phyloP scores from a whole-genome alignment of 2,113 vertebrate species.

The Lophura nycthemera region DNA sequence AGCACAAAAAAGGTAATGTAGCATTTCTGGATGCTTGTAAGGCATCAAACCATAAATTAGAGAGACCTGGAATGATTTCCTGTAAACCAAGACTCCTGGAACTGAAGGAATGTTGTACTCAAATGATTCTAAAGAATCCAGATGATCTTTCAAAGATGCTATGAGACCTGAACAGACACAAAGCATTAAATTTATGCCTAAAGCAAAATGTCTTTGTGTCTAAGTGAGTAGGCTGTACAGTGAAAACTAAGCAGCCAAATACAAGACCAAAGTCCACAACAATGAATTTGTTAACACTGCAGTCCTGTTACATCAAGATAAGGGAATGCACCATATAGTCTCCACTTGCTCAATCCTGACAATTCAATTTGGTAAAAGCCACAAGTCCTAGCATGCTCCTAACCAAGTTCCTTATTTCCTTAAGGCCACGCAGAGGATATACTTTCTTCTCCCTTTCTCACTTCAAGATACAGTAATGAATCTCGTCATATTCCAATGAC shows the following conservation, averaged over 20 bases:
- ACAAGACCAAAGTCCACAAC: background rate
- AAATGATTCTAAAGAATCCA: background rate
- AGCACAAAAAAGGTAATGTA: background rate
- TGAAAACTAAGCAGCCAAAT: background rate
- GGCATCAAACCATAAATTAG: background rate
- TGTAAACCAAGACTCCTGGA: background rate
- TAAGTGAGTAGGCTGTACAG: background rate
- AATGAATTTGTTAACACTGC: background rate
- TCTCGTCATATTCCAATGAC: background rate
- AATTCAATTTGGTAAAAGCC: background rate
- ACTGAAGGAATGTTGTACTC: background rate
- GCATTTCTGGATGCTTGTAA: background rate
- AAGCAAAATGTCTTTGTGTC: background rate
- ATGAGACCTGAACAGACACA: background rate
- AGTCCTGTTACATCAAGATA: background rate
- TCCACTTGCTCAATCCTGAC: background rate
- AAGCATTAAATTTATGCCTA: background rate
- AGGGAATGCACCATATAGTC: background rate
- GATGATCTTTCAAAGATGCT: background rate
- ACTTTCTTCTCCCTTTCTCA: background rate
- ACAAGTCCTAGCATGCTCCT: accelerated
- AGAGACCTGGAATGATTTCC: background rate
- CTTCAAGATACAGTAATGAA: background rate
- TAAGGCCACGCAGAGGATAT: background rate
- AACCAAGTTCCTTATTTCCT: background rate